Conservation (phyloP, 2,888 invertebrate species). For the Pseudococcus jackbeardsleyi region DNA sequence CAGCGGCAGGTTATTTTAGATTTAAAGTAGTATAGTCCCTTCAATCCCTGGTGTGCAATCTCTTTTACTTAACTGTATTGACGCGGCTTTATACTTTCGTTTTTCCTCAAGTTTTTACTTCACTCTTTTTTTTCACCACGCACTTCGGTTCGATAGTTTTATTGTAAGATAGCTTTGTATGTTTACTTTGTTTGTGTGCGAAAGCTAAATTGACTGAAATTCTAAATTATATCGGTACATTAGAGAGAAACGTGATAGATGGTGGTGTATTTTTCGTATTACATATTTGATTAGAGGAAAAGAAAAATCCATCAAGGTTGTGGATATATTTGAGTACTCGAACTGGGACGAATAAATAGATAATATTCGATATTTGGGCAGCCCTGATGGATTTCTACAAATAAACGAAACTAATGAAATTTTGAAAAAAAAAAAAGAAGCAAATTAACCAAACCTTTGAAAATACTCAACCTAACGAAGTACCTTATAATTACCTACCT, state of each 20-base stretch:
- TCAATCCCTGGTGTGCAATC: conserved; percentile 16
- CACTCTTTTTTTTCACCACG: background rate
- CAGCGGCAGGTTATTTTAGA: conserved; percentile 31
- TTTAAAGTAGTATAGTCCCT: conserved; percentile 27
- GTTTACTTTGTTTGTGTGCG: background rate
- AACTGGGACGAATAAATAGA: too few relatives aligned
- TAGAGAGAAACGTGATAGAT: background rate
- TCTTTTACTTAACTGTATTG: conserved; percentile 33
- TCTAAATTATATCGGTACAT: background rate
- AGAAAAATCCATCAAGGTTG: background rate
- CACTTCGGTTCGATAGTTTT: conserved; percentile 31
- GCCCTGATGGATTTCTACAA: too few relatives aligned
- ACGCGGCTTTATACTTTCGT: conserved; percentile 14
- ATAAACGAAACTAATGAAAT: too few relatives aligned
- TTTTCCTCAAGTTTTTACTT: conserved; percentile 16
- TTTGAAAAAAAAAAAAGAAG: too few relatives aligned
- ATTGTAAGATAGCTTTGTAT: conserved; percentile 18
- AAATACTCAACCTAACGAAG: too few relatives aligned
- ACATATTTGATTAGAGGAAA: background rate
- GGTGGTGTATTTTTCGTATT: background rate
- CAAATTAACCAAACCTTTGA: too few relatives aligned
- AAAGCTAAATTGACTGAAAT: conserved; percentile 13
- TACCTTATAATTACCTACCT: too few relatives aligned
- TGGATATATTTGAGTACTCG: too few relatives aligned
- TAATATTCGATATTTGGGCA: too few relatives aligned